Evolutionary conservation across 92 coral and sea anemone genomes (phyloP).

Genomic region (Actinernus sp.): DNA sequence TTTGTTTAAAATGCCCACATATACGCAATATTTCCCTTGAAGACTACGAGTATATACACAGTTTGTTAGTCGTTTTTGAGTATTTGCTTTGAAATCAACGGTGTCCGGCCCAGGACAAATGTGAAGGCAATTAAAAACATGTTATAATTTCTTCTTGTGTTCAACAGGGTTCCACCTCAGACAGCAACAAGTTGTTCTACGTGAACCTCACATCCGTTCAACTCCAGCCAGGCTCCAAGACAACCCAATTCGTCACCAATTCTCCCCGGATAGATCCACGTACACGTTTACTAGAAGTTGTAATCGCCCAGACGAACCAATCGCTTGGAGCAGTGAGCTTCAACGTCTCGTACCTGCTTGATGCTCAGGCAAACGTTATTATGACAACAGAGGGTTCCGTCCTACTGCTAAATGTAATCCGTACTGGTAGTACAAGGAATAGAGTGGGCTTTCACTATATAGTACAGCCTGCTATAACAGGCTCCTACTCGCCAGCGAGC

Average conservation of each 20-base stretch:
- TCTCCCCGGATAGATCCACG: slow-evolving; percentile 81
- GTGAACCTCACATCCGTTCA: slow-evolving; percentile 83
- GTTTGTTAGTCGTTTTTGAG: no score
- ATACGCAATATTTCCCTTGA: no score
- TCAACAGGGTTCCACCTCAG: slow-evolving; percentile 62
- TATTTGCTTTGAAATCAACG: no score
- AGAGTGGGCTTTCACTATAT: slow-evolving; percentile 80
- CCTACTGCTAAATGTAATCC: slow-evolving; percentile 2
- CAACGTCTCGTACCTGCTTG: slow-evolving; percentile 40
- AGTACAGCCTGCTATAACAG: slow-evolving; percentile 43
- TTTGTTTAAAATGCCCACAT: no score
- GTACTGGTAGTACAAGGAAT: slow-evolving; percentile 68
- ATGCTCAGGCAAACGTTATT: slow-evolving; percentile 28
- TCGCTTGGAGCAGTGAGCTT: slow-evolving; percentile 89
- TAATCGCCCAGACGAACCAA: slow-evolving; percentile 75
- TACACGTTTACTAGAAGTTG: slow-evolving; percentile 76
- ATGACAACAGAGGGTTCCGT: slow-evolving; percentile 53
- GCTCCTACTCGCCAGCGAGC: slow-evolving; percentile 33
- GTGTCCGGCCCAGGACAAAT: no score
- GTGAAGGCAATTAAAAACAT: no score
- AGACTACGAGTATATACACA: no score
- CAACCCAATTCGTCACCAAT: slow-evolving; percentile 38
- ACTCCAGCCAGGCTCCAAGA: slow-evolving; percentile 63
- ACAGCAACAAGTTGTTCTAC: slow-evolving; percentile 69
- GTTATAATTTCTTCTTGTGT: neutral